Evolutionary conservation across 2,113 vertebrate genomes (phyloP).

Genomic region (Aspiorhynchus laticeps): DNA sequence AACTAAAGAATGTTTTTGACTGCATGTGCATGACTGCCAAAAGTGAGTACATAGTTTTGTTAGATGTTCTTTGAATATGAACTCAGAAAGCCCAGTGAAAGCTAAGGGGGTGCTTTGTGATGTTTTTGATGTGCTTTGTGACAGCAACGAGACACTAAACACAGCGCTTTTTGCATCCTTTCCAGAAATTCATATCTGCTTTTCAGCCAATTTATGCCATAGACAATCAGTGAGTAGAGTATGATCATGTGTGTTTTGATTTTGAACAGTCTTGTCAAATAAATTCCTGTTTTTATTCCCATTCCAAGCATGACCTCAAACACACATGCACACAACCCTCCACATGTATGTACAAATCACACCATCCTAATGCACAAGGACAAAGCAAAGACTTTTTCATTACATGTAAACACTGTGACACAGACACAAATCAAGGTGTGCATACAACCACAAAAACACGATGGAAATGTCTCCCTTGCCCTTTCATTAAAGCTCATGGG

Average conservation of each 20-base stretch:
- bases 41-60: background rate
- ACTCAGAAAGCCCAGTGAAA: background rate
- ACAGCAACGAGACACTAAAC: background rate
- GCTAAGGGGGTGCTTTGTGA: background rate
- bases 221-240: background rate
- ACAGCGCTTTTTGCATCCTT: background rate
- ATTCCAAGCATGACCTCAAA: background rate
- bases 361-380: constrained; percentile 5
- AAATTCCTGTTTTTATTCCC: background rate
- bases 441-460: background rate
- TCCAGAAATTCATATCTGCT: background rate
- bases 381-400: constrained; percentile 30
- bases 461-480: background rate
- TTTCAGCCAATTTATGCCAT: background rate
- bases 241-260: background rate
- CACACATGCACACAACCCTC: background rate
- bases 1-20: background rate
- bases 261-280: background rate
- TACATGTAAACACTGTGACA: background rate
- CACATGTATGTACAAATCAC: constrained; percentile 1
- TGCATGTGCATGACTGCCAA: background rate
- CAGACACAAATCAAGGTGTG: constrained; percentile 1
- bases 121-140: constrained; percentile 8
- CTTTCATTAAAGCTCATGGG: constrained; percentile 11
- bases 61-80: constrained; percentile 5